These are phyloP conservation scores for Pachliopta kotzebuea DNA, from an alignment of 2,888 invertebrate genomes.

Conservation along the genomic window DNA sequence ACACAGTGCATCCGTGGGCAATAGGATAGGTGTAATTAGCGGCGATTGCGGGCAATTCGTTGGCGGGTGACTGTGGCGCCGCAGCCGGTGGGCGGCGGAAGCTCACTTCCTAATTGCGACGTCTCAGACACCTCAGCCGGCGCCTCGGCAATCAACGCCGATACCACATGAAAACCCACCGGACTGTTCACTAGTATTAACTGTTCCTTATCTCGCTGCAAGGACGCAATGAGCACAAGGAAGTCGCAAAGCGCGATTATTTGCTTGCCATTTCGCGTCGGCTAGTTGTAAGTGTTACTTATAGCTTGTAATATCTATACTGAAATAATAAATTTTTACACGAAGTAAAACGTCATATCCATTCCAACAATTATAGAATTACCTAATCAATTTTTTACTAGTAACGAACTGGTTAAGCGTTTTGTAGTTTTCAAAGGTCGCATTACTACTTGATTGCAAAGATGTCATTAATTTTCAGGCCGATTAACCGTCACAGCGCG, in stretches of 20 bases:
- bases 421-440: not conserved
- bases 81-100: constrained; percentile 76
- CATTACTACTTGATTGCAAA: constrained; percentile 14
- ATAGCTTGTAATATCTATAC: too few relatives aligned
- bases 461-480: constrained; percentile 29
- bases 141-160: constrained; percentile 76
- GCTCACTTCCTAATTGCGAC: constrained; percentile 74
- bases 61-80: constrained; percentile 70
- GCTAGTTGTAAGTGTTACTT: not conserved
- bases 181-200: not conserved
- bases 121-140: constrained; percentile 76
- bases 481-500: constrained; percentile 25
- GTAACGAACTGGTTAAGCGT: constrained; percentile 1
- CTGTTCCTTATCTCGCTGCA: constrained; percentile 11
- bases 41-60: constrained; percentile 70
- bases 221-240: not conserved
- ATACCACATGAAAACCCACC: constrained; percentile 41
- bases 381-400: too few relatives aligned
- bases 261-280: too few relatives aligned
- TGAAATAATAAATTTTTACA: too few relatives aligned
- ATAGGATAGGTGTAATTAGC: constrained; percentile 63
- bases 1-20: constrained; percentile 23
- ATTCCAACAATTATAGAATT: too few relatives aligned
- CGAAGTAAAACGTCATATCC: too few relatives aligned
- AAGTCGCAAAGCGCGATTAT: constrained; percentile 11